Percentiles rank a stretch among this genome's conserved stretches.
These are phyloP conservation scores for Scatophagus argus DNA, from an alignment of 2,113 vertebrate genomes.

Conservation along the genomic window DNA sequence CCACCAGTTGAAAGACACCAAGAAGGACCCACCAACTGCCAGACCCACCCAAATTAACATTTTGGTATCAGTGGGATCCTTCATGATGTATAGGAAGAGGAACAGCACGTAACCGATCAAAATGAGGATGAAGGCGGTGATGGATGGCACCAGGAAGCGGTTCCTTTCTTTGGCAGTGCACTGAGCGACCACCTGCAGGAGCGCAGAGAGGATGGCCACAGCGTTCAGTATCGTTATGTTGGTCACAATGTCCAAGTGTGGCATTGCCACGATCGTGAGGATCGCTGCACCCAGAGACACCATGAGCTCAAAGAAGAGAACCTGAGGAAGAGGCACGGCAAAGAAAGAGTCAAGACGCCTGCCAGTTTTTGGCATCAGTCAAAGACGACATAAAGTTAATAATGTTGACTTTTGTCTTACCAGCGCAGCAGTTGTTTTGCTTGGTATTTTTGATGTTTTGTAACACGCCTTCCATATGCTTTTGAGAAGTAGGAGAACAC, in stretches of 20 bases:
- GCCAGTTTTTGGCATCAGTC: neutral
- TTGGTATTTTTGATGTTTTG: constrained; percentile 68
- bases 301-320: constrained; percentile 60
- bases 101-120: constrained; percentile 71
- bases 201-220: constrained; percentile 66
- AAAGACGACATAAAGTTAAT: neutral
- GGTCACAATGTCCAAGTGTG: constrained; percentile 80
- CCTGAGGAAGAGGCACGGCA: constrained; percentile 24
- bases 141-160: constrained; percentile 44
- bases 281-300: constrained; percentile 68
- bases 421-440: constrained; percentile 27
- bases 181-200: constrained; percentile 67
- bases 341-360: too few relatives aligned
- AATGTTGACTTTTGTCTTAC: constrained; percentile 41
- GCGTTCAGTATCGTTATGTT: constrained; percentile 79
- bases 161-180: constrained; percentile 47
- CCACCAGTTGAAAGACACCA: constrained; percentile 82
- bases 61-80: neutral
- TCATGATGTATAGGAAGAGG: constrained; percentile 47
- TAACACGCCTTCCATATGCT: constrained; percentile 76
- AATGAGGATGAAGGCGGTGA: constrained; percentile 58
- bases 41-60: constrained; percentile 59
- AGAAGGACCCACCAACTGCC: constrained; percentile 68
- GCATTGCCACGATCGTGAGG: constrained; percentile 79
- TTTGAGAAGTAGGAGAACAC: constrained; percentile 69